Evolutionary conservation across 2,797 vertebrate species (phyloP).

Genomic region (Bradypodion ventrale): DNA sequence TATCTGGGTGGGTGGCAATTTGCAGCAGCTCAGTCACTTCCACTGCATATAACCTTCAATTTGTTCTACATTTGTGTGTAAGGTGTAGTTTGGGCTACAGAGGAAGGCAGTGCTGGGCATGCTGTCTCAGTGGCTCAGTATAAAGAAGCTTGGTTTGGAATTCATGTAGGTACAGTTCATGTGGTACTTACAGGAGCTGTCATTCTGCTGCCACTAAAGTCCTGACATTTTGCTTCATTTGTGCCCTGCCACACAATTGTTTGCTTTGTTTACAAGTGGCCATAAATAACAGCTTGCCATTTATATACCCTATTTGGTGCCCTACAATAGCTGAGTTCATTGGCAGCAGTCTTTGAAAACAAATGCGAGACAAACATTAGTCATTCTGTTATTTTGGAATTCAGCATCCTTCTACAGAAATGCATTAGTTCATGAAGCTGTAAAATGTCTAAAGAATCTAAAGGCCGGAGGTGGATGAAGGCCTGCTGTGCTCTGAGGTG

Average conservation of each 20-base stretch:
- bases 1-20: not conserved
- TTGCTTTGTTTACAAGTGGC: conserved; percentile 1
- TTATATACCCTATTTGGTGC: conserved; percentile 20
- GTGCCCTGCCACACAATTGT: conserved; percentile 18
- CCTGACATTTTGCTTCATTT: not conserved
- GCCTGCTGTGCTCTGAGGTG: no score
- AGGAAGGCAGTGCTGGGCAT: not conserved
- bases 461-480: no score
- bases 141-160: not conserved
- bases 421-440: conserved; percentile 35
- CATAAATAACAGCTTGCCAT: conserved; percentile 58
- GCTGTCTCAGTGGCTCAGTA: not conserved
- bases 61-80: not conserved
- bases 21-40: no score
- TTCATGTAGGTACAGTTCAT: not conserved
- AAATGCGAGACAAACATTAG: conserved; percentile 57
- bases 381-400: conserved; percentile 54
- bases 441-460: conserved; percentile 56
- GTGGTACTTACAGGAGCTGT: not conserved
- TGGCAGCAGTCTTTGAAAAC: conserved; percentile 62
- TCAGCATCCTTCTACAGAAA: conserved; percentile 62
- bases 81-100: not conserved
- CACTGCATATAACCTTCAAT: not conserved
- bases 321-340: not conserved
- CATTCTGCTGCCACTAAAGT: not conserved